A percentile compares a stretch with the other conserved stretches of the same genome.
Conservation (phyloP, 1,140 invertebrate genomes). For the Lepeophtheirus salmonis region DNA sequence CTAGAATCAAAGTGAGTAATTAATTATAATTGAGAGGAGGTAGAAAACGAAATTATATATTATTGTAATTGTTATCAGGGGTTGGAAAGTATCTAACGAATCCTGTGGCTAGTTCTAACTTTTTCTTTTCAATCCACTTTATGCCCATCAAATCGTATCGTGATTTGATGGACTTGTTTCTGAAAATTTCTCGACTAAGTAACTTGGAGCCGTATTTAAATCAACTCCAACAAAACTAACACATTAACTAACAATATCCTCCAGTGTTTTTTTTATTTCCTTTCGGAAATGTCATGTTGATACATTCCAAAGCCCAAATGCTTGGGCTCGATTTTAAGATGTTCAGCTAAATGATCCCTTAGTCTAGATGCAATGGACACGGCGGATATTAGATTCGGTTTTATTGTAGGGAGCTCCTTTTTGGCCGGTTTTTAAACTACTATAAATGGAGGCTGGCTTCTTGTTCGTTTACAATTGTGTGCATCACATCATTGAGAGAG, state of each 20-base stretch:
- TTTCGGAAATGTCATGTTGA: conserved; percentile 67
- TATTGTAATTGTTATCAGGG: too few species aligned
- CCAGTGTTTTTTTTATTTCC: conserved; percentile 48
- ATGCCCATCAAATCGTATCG: conserved; percentile 52
- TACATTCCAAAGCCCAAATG: conserved; percentile 78
- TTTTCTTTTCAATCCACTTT: conserved; percentile 54
- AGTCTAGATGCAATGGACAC: conserved; percentile 67
- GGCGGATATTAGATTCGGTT: conserved; percentile 55
- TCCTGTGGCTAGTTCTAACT: conserved; percentile 70
- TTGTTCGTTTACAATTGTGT: conserved; percentile 66
- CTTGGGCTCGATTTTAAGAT: conserved; percentile 77
- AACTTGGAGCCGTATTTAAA: conserved; percentile 8
- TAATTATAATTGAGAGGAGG: too few species aligned
- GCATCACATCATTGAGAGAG: conserved; percentile 36
- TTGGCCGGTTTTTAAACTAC: conserved; percentile 57
- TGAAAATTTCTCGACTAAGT: conserved; percentile 42
- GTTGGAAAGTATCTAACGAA: conserved; percentile 54
- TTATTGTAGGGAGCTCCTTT: conserved; percentile 61
- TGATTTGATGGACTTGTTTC: conserved; percentile 48
- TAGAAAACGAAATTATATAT: too few species aligned
- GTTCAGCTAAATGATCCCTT: conserved; percentile 68
- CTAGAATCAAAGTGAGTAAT: too few species aligned
- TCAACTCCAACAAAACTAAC: conserved; percentile 60
- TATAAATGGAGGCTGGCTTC: conserved; percentile 81
- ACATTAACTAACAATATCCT: conserved; percentile 49